A percentile compares a stretch with the other conserved stretches of the same genome.
phyloP scores from a whole-genome alignment of 35 echinoderm and acorn worm genomes.

The Eucidaris tribuloides region DNA sequence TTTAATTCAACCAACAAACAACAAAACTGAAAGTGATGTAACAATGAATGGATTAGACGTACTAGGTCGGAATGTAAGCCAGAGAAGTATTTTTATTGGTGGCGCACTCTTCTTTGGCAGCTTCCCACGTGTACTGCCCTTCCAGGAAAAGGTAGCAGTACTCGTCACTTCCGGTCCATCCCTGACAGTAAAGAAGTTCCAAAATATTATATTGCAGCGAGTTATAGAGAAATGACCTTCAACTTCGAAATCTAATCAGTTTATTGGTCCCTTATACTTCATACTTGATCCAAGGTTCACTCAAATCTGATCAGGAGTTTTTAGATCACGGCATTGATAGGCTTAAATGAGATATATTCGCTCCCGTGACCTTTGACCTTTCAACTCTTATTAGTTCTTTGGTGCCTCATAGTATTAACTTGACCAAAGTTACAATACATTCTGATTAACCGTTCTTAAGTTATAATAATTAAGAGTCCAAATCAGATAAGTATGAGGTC shows the following conservation, averaged over 20 bases:
- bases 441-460: too few species aligned
- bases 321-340: not conserved
- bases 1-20: too few species aligned
- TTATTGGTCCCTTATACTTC: too few species aligned
- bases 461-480: too few species aligned
- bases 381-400: not conserved
- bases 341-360: not conserved
- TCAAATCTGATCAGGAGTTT: not conserved
- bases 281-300: not conserved
- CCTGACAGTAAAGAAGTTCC: not conserved
- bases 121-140: constrained; percentile 32
- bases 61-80: constrained; percentile 37
- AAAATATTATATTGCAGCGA: not conserved
- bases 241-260: too few species aligned
- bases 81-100: constrained; percentile 20
- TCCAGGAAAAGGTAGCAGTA: constrained; percentile 45
- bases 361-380: not conserved
- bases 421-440: too few species aligned
- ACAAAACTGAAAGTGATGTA: too few species aligned
- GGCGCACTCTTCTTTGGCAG: constrained; percentile 12
- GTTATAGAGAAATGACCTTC: not conserved
- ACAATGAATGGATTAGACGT: too few species aligned
- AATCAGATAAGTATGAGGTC: too few species aligned
- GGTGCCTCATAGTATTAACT: too few species aligned
- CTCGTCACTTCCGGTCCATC: constrained; percentile 35